Base-by-base conservation (phyloP, 1,140 invertebrate genomes). In the Bacillus rossius region DNA sequence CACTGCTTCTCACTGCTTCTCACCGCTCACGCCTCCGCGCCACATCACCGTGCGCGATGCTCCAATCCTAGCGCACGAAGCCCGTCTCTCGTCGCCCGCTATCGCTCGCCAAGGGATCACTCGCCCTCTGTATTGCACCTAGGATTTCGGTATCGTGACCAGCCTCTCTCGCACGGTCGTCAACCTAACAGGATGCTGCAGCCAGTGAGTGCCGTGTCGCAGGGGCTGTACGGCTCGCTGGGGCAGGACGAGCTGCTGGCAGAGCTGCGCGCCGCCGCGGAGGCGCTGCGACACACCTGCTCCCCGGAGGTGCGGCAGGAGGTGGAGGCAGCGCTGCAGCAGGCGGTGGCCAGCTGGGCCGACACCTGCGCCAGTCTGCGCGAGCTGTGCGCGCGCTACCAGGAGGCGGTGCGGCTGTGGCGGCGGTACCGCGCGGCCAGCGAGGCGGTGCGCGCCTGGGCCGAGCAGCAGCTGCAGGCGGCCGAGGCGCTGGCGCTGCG, bases 331-430 rank as follows among this genome's bases (percentile, higher is more conserved):
- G 84, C 85, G 26, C 83, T 91, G 38, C 81, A 85, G 68, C 84
- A 88, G 68, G 87, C 87, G 1, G 84, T 87, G 40, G 80, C 84
- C 14, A 84, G 86, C 19, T 91, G 88, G 80, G 80, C 87, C 59
- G 84, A 86, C 66, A 90, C 88, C 17, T 84, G 83, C 66, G 77
- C 77, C 61, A 85, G 87, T 70, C 77, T 91, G 59, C 82, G 82
- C 60, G 81, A 84, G 58, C 77, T 91, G 56, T 88, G 86, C 72
- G 83, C 81, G 64, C 84, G 85, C 73, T 85, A 73, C 65, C 83
- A 89, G 74, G 74, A 85, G 69, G 88, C 88, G 2, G 86, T 88
- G 43, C 81, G 83, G 25, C 77, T 91, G 29, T 92, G 89, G 89
- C 77, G 84, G 64, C 79, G 84, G 47, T 91, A 90, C 73, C 77